These are phyloP conservation scores for Pangasius mekongensis DNA, from an alignment of 2,797 vertebrate species.

Conservation along the genomic window DNA sequence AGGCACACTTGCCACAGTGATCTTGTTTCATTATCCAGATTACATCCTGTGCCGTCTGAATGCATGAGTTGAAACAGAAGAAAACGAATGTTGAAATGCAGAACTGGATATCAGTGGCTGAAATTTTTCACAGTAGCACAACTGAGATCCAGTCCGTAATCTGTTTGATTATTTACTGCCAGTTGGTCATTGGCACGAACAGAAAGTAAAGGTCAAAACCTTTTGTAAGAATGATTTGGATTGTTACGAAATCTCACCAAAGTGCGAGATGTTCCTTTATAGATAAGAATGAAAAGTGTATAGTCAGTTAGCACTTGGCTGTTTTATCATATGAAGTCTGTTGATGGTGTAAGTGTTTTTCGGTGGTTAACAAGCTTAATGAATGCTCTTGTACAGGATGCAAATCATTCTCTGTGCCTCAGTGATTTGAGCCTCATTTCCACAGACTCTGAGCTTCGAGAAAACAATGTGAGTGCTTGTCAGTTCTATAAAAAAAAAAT, in stretches of 20 bases:
- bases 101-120: background rate
- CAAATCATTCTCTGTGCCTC: conserved; percentile 95
- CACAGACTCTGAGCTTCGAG: conserved; percentile 91
- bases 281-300: background rate
- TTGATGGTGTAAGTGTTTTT: background rate
- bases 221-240: background rate
- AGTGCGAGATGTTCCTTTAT: background rate
- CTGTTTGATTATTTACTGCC: background rate
- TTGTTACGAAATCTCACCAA: background rate
- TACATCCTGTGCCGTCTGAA: background rate
- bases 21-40: background rate
- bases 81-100: background rate
- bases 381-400: conserved; percentile 82
- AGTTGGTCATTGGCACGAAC: background rate
- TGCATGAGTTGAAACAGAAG: background rate
- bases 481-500: background rate
- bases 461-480: conserved; percentile 85
- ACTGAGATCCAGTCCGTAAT: background rate
- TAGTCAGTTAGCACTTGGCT: background rate
- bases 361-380: background rate
- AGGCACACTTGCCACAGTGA: background rate
- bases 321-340: background rate
- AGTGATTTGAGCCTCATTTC: conserved; percentile 97
- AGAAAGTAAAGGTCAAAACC: background rate
- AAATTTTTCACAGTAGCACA: background rate